Conservation (phyloP, 2,113 vertebrate species). For the Budorcas taxicolor region DNA sequence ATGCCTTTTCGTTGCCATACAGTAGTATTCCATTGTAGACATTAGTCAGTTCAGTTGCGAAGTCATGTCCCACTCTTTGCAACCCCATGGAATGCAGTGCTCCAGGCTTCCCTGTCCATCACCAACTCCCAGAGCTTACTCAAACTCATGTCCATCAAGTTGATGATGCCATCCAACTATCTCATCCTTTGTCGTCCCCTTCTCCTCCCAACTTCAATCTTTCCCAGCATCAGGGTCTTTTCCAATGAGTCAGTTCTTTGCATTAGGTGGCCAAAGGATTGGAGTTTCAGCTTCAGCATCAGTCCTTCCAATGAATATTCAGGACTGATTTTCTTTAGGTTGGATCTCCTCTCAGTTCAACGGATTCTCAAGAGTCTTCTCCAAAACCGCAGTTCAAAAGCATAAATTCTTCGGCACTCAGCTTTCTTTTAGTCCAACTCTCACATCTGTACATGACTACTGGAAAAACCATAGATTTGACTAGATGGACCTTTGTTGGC, state of each 20-base stretch:
- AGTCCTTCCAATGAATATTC: not conserved
- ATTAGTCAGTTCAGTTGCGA: not conserved
- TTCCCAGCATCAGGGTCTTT: not conserved
- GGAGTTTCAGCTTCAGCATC: not conserved
- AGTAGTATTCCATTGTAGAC: not conserved
- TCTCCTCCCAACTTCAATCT: not conserved
- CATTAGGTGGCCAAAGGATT: not conserved
- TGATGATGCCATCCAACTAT: not conserved
- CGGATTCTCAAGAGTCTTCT: not conserved
- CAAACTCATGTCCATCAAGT: not conserved
- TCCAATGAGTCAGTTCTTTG: not conserved
- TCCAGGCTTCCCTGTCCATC: not conserved
- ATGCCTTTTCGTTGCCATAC: not conserved
- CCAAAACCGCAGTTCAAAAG: not conserved
- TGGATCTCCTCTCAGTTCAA: not conserved
- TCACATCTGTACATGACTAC: not conserved
- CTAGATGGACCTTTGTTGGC: not conserved
- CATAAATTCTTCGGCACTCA: not conserved
- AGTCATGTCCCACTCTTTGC: not conserved
- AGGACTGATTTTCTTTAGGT: not conserved
- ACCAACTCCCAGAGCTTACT: not conserved
- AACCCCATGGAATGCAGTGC: not conserved
- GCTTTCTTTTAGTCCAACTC: not conserved
- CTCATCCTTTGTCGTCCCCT: not conserved
- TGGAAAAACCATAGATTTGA: not conserved